Conservation (phyloP, 2,888 invertebrate species). For the Folsomia manolachei region DNA sequence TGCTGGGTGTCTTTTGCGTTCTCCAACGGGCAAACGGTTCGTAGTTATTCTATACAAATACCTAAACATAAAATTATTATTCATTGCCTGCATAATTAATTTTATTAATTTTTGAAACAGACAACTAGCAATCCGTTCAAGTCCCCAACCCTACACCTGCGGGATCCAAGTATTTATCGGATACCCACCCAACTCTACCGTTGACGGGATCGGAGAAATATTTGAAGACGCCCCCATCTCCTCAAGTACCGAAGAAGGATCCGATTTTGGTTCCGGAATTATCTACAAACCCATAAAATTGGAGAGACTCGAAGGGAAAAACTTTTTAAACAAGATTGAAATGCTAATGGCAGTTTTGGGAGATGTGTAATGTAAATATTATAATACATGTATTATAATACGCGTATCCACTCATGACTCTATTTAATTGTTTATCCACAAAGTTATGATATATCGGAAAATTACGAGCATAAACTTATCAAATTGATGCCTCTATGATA, state of each 20-base stretch:
- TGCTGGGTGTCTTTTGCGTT: constrained; percentile 83
- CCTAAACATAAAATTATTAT: too few species aligned
- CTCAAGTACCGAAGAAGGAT: constrained; percentile 7
- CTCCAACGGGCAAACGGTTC: constrained; percentile 75
- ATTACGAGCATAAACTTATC: too few species aligned
- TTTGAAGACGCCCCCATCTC: neutral
- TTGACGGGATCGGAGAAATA: constrained; percentile 15
- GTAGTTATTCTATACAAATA: too few species aligned
- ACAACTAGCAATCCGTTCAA: constrained; percentile 43
- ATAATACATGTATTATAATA: too few species aligned
- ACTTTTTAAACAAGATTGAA: constrained; percentile 95
- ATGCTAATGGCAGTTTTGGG: constrained; percentile 86
- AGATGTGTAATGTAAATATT: constrained; percentile 63
- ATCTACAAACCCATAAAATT: constrained; percentile 63
- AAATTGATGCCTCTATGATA: too few species aligned
- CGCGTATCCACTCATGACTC: too few species aligned
- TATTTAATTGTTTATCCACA: too few species aligned
- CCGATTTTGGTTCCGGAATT: constrained; percentile 52
- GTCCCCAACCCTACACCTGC: constrained; percentile 38
- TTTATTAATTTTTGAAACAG: constrained; percentile 31
- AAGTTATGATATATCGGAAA: too few species aligned
- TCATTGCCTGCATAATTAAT: too few species aligned
- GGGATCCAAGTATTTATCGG: constrained; percentile 47
- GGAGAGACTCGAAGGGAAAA: constrained; percentile 93
- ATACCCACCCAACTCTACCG: constrained; percentile 30